Conservation (phyloP, 2,113 vertebrate species). For the Hoplias malabaricus region DNA sequence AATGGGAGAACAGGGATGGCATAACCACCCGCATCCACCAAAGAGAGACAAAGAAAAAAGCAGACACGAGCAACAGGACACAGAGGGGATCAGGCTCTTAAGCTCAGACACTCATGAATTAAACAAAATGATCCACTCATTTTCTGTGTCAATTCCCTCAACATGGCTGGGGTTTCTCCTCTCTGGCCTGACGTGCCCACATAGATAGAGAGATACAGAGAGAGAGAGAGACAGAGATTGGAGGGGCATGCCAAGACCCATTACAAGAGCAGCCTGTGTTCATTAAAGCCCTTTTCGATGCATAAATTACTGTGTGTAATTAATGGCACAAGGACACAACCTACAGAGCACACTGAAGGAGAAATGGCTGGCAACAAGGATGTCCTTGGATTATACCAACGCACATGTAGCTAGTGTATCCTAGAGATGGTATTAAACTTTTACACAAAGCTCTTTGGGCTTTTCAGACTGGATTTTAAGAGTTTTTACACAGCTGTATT, state of each 20-base stretch:
- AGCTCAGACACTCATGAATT: slow-evolving; percentile 72
- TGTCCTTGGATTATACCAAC: slow-evolving; percentile 62
- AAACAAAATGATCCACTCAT: slow-evolving; percentile 70
- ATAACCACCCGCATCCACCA: slow-evolving; percentile 1
- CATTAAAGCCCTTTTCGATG: slow-evolving; percentile 71
- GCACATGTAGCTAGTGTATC: background rate
- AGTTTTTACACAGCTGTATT: background rate
- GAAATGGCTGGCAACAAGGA: slow-evolving; percentile 58
- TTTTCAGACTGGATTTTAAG: background rate
- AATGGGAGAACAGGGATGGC: slow-evolving; percentile 58
- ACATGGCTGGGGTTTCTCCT: slow-evolving; percentile 51
- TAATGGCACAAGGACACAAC: slow-evolving; percentile 68
- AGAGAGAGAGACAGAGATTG: background rate
- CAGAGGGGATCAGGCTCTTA: slow-evolving; percentile 68
- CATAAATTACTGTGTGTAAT: slow-evolving; percentile 69
- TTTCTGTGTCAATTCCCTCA: slow-evolving; percentile 69
- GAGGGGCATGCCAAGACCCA: slow-evolving; percentile 41
- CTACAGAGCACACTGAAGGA: slow-evolving; percentile 49
- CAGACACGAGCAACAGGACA: slow-evolving; percentile 24
- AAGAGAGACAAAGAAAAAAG: slow-evolving; percentile 11
- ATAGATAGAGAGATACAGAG: slow-evolving; percentile 41
- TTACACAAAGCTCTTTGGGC: background rate
- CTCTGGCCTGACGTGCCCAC: slow-evolving; percentile 28
- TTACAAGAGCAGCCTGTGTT: slow-evolving; percentile 66
- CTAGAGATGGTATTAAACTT: slow-evolving; percentile 11